Base-by-base conservation (phyloP, 2,797 vertebrate species). In the Melanotaenia pygmaea region DNA sequence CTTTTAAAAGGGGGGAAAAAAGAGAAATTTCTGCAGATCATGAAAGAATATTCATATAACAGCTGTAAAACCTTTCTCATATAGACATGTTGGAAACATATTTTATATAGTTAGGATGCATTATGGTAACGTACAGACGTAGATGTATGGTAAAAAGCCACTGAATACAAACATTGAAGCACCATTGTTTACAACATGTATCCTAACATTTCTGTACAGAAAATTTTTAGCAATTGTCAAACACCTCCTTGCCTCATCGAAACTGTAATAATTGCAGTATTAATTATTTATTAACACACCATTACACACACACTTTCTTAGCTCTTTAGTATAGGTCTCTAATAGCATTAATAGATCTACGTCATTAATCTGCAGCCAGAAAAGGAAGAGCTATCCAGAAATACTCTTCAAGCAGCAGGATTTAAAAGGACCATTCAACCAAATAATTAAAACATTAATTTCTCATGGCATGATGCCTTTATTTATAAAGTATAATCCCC, bases 351-450 rank as follows among this genome's bases (percentile, higher is more conserved):
- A 82, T 86, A 83, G 71, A 84, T 80, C 70, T 77, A 87, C 84
- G 84, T 91, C 91, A 91, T 86, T 91, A 93, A 92, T 91, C 89
- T 88, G 81, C 79, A 76, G 76, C 85, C 77, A 76, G 84, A 79
- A 85, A 82, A 84, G 80, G 76, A 87, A 80, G 76, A 80, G 68
- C 53, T 45, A 83, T 78, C 74, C 68, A 77, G 61, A 85, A 72
- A 87, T 72, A 81, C 67, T 83, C 70, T 77, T 53, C 67, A 60
- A 72, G 67, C 28, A 28, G 54, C n/a, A 37, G 70, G 68, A 80
- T 69, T 85, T 88, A 81, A 82, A 81, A 56, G 69, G 71, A 76
- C 69, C 74, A 70, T 59, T 81, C 61, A 64, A 22, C 57, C 58
- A 76, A 79, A 87, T 81, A 77, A 89, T 69, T 59, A 64, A 51